These are phyloP conservation scores for Hydropotes inermis DNA, from an alignment of 2,113 vertebrate genomes.

Conservation along the genomic window DNA sequence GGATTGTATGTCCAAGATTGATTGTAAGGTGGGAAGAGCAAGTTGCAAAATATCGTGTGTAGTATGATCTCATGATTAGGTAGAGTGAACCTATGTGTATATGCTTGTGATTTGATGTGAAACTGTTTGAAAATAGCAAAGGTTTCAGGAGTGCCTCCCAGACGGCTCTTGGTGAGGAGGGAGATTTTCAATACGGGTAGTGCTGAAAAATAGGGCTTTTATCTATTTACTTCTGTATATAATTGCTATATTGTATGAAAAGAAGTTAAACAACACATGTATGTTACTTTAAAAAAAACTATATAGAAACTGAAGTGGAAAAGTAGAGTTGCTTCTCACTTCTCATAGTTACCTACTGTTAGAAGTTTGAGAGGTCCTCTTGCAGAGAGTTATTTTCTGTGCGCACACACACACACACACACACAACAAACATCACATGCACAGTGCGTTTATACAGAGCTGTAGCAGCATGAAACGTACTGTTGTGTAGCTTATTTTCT, in stretches of 20 bases:
- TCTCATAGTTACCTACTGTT: background rate
- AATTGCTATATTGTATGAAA: background rate
- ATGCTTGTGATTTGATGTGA: background rate
- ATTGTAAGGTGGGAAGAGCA: background rate
- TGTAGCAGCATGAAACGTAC: background rate
- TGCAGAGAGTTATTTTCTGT: background rate
- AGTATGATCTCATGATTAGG: background rate
- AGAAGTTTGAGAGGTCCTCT: background rate
- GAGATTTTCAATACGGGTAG: background rate
- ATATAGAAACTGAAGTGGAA: background rate
- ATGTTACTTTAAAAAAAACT: background rate
- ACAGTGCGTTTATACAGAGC: too few relatives aligned
- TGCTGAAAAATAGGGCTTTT: background rate
- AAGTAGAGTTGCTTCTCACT: background rate
- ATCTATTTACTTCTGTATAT: background rate
- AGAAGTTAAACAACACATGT: background rate
- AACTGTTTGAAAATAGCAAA: background rate
- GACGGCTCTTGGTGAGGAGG: background rate
- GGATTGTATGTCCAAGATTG: background rate
- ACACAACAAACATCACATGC: too few relatives aligned
- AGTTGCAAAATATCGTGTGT: background rate
- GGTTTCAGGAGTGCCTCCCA: background rate
- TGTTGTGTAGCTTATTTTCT: background rate
- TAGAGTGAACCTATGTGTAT: background rate
- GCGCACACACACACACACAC: rapidly evolving